These are phyloP conservation scores for Drosophila suboccidentalis DNA, from an alignment of 2,888 invertebrate species.

Conservation along the genomic window DNA sequence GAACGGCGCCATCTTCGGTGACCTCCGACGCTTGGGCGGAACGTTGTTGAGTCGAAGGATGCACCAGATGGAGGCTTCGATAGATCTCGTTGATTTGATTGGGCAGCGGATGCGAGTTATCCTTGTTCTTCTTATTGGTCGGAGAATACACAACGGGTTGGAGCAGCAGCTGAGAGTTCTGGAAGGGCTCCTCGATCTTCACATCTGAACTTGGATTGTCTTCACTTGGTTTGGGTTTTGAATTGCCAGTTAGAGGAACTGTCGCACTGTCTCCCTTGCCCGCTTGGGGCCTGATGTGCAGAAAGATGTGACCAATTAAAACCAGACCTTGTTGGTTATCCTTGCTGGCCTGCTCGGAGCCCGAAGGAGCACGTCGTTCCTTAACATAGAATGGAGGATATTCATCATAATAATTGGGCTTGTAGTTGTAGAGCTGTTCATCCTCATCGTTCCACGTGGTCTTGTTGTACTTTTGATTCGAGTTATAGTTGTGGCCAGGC, in stretches of 20 bases:
- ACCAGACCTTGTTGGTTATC: conserved; percentile 20
- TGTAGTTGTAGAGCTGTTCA: conserved; percentile 23
- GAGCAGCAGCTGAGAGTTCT: conserved; percentile 43
- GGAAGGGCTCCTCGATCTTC: conserved; percentile 17
- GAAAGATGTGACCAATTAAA: conserved; percentile 49
- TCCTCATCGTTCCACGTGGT: background rate
- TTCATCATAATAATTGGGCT: conserved; percentile 3
- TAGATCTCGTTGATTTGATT: conserved; percentile 41
- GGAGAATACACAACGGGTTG: conserved; percentile 42
- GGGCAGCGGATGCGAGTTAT: conserved; percentile 1
- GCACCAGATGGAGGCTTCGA: conserved; percentile 39
- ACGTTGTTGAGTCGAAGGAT: conserved; percentile 47
- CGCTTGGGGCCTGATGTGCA: conserved; percentile 27
- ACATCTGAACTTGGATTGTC: background rate
- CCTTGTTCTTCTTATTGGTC: conserved; percentile 4
- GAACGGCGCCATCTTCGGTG: conserved; percentile 54
- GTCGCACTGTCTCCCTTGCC: background rate
- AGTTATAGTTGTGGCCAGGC: background rate
- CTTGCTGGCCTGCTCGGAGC: background rate
- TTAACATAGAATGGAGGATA: conserved; percentile 21
- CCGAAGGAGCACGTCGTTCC: conserved; percentile 10
- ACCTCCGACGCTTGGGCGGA: conserved; percentile 31
- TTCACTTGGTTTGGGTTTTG: background rate
- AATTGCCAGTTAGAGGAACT: background rate
- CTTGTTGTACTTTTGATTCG: conserved; percentile 1